Conservation (phyloP, 1,140 invertebrate species). For the Hydropsyche tenuis region DNA sequence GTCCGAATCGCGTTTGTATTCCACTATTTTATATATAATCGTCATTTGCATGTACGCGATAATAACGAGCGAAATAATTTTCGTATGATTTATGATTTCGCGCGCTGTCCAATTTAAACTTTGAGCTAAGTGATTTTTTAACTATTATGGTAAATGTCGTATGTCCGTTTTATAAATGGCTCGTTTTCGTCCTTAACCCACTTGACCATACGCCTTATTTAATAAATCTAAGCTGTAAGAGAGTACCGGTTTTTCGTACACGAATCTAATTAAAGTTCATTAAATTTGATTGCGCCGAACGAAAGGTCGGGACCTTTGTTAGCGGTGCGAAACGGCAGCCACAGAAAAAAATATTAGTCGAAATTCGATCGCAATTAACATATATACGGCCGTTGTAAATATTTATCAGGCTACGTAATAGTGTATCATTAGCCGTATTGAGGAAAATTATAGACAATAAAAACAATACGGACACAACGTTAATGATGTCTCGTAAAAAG, state of each 20-base stretch:
- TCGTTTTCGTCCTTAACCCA: not conserved
- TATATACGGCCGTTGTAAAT: not conserved
- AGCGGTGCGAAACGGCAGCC: not conserved
- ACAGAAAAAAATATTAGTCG: not conserved
- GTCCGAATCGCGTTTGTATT: no score
- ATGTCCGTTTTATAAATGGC: not conserved
- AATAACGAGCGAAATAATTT: no score
- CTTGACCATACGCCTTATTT: not conserved
- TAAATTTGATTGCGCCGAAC: not conserved
- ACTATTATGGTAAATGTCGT: not conserved
- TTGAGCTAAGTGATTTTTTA: no score
- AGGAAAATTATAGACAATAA: constrained; percentile 13
- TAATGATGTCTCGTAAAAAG: constrained; percentile 4
- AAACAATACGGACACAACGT: constrained; percentile 2
- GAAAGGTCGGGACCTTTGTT: not conserved
- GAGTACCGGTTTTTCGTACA: not conserved
- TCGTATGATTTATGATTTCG: no score
- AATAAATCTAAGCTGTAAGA: no score
- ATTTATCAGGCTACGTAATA: not conserved
- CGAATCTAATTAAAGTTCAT: not conserved
- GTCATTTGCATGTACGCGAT: no score
- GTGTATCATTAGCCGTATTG: constrained; percentile 14
- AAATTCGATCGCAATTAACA: constrained; percentile 17
- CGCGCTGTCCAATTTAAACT: no score
- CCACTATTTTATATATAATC: no score